These are phyloP conservation scores for Drosophila nr. fundita DNA, from an alignment of 2,888 invertebrate species.

Conservation along the genomic window DNA sequence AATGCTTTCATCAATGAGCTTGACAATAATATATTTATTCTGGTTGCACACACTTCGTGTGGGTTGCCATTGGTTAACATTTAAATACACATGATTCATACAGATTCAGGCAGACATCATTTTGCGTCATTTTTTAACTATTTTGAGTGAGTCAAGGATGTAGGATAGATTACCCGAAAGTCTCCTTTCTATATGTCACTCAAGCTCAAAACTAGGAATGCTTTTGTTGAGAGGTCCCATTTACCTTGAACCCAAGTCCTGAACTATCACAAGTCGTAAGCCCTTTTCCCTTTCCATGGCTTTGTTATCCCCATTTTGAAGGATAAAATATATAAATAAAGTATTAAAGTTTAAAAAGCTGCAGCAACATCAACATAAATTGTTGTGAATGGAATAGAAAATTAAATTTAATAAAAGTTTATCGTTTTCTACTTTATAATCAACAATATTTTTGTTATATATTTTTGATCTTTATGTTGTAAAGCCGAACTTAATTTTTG, in stretches of 20 bases:
- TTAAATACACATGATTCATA: not conserved
- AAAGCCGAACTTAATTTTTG: not conserved
- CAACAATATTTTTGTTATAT: not conserved
- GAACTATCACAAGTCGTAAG: not conserved
- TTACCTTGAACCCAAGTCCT: not conserved
- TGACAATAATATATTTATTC: not conserved
- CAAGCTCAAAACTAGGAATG: not conserved
- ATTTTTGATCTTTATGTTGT: not conserved
- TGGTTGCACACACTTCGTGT: not conserved
- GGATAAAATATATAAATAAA: not conserved
- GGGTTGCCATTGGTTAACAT: not conserved
- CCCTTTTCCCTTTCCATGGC: not conserved
- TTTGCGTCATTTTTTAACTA: not conserved
- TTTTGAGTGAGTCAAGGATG: not conserved
- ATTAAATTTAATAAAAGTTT: not conserved
- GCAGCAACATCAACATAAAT: not conserved
- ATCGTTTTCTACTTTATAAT: not conserved
- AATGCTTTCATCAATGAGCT: not conserved
- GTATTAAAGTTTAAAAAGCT: not conserved
- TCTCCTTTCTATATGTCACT: too few species aligned
- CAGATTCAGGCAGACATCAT: not conserved
- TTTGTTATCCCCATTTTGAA: not conserved
- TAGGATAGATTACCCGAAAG: not conserved
- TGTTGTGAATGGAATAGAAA: not conserved
- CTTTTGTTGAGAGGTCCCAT: not conserved